phyloP scores from a whole-genome alignment of 2,888 invertebrate species.

The Eurytoma adleriae region DNA sequence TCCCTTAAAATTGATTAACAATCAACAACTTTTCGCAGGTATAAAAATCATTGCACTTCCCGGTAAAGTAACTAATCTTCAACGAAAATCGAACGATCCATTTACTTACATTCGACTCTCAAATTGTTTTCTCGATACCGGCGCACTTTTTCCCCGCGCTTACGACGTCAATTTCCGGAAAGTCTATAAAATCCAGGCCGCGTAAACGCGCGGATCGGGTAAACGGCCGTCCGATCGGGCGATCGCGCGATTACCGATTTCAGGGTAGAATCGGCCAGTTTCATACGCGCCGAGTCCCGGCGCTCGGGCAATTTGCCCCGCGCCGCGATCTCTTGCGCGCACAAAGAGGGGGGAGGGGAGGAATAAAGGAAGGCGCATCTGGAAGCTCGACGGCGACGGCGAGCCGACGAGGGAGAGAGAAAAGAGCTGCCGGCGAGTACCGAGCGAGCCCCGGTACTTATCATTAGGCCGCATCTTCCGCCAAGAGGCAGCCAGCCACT shows the following conservation, averaged over 20 bases:
- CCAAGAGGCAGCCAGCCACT: slow-evolving; percentile 61
- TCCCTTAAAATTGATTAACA: no score
- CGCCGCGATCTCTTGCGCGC: neutral
- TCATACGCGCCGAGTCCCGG: slow-evolving; percentile 17
- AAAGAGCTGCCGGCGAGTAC: slow-evolving; percentile 9
- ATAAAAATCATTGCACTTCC: no score
- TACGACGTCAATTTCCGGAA: neutral
- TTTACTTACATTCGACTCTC: neutral
- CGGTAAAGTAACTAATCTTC: no score
- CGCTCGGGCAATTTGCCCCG: slow-evolving; percentile 7
- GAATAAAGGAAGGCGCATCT: slow-evolving; percentile 11
- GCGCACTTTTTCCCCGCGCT: neutral
- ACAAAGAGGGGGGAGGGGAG: neutral
- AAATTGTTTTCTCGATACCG: no score
- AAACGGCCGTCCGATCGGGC: neutral
- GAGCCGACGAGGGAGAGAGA: slow-evolving; percentile 2
- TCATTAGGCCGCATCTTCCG: slow-evolving; percentile 73
- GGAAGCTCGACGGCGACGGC: neutral
- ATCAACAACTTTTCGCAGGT: no score
- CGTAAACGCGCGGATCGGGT: neutral
- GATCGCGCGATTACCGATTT: slow-evolving; percentile 47
- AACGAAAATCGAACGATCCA: neutral
- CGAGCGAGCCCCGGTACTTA: slow-evolving; percentile 66
- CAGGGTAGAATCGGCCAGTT: slow-evolving; percentile 45
- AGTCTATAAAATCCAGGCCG: neutral